Conservation (phyloP, 2,797 vertebrate species). For the Rhincodon typus region DNA sequence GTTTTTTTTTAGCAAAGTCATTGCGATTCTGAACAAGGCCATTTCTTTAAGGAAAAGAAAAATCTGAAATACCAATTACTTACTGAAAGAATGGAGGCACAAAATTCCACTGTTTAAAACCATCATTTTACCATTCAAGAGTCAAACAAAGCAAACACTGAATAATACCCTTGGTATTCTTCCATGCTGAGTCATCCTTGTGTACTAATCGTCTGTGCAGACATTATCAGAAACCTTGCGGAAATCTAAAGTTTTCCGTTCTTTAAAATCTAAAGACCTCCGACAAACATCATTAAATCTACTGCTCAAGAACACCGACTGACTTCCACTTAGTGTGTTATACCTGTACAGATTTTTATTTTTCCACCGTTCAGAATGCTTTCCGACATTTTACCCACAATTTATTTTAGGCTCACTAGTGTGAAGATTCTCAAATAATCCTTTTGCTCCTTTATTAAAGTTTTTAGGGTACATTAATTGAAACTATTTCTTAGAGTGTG, state of each 20-base stretch:
- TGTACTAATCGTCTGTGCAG: neutral
- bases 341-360: neutral
- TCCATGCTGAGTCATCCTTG: too few relatives aligned
- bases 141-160: too few relatives aligned
- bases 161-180: too few relatives aligned
- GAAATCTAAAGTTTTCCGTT: too few relatives aligned
- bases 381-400: neutral
- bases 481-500: neutral
- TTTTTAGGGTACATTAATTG: neutral
- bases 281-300: too few relatives aligned
- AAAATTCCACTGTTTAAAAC: too few relatives aligned
- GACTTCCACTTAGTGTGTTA: neutral
- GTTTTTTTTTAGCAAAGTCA: neutral
- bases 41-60: too few relatives aligned
- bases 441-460: neutral
- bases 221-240: neutral
- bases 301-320: neutral
- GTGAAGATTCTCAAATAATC: neutral
- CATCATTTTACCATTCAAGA: too few relatives aligned
- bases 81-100: too few relatives aligned
- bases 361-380: neutral
- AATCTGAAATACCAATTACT: too few relatives aligned
- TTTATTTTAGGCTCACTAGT: neutral
- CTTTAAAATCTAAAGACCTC: too few relatives aligned
- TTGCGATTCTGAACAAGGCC: neutral